Evolutionary conservation across 2,888 invertebrate genomes (phyloP).

Genomic region (Metacarcinus magister): DNA sequence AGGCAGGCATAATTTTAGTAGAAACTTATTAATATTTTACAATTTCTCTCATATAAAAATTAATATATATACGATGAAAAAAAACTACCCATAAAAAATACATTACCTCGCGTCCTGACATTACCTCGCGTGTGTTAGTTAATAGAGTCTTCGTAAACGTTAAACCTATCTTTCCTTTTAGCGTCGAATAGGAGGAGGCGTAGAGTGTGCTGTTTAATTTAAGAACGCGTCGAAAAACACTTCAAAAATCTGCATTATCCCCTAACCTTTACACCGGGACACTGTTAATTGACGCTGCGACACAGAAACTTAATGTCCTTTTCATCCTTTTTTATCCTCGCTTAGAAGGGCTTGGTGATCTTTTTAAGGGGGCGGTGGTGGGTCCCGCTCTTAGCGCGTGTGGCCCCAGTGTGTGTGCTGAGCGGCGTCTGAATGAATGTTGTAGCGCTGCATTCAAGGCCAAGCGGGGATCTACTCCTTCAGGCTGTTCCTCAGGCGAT

Average conservation of each 20-base stretch:
- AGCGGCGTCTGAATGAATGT: background rate
- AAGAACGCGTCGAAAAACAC: background rate
- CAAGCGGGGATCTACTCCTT: background rate
- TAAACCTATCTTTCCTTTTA: background rate
- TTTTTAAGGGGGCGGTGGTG: background rate
- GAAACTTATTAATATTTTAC: no score
- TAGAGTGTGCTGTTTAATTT: conserved; percentile 7
- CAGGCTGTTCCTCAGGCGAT: background rate
- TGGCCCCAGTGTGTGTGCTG: background rate
- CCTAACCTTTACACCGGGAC: background rate
- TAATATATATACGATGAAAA: background rate
- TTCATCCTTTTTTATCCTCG: background rate
- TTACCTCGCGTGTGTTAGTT: background rate
- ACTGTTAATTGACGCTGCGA: conserved; percentile 12
- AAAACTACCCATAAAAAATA: background rate
- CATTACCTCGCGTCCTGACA: background rate
- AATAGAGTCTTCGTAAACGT: no score
- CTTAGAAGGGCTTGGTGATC: background rate
- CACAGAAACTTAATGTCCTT: background rate
- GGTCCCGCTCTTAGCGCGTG: background rate
- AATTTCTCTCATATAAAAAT: background rate
- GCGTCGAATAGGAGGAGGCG: background rate
- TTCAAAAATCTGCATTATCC: conserved; percentile 1
- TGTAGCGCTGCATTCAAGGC: background rate
- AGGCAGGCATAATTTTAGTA: no score